phyloP scores from a whole-genome alignment of 2,113 vertebrate species.

The Ailuropoda melanoleuca region DNA sequence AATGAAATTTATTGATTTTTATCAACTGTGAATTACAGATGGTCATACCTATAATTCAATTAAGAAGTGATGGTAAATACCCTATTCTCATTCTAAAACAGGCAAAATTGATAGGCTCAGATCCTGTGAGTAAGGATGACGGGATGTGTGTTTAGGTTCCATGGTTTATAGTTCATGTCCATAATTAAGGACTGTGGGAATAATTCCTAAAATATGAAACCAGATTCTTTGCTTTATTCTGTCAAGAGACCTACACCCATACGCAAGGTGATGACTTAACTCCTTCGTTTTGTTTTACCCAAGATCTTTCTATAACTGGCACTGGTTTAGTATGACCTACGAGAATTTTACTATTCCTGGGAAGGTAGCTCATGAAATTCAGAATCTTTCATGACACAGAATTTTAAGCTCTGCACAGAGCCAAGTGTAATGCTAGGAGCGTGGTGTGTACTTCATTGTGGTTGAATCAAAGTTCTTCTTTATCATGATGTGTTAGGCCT shows the following conservation, averaged over 20 bases:
- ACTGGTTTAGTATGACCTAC: background rate
- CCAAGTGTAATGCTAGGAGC: background rate
- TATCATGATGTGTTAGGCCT: background rate
- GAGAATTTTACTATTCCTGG: background rate
- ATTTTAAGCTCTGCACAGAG: background rate
- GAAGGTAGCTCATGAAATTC: background rate
- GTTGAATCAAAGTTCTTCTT: background rate
- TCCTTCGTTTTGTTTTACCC: background rate
- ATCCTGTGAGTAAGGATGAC: background rate
- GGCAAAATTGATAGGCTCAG: background rate
- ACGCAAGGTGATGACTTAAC: background rate
- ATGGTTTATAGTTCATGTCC: background rate
- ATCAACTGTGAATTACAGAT: constrained; percentile 23
- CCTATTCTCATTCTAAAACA: background rate
- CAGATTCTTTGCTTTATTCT: background rate
- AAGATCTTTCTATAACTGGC: background rate
- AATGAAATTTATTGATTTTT: background rate
- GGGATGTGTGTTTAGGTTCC: background rate
- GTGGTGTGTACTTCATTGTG: background rate
- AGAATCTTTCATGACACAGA: background rate
- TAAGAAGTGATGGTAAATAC: background rate
- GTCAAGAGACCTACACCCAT: background rate
- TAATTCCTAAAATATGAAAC: background rate
- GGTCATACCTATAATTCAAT: background rate
- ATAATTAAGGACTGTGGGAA: background rate